phyloP scores from a whole-genome alignment of 1,140 invertebrate genomes.

The Dendroctonus ponderosae region DNA sequence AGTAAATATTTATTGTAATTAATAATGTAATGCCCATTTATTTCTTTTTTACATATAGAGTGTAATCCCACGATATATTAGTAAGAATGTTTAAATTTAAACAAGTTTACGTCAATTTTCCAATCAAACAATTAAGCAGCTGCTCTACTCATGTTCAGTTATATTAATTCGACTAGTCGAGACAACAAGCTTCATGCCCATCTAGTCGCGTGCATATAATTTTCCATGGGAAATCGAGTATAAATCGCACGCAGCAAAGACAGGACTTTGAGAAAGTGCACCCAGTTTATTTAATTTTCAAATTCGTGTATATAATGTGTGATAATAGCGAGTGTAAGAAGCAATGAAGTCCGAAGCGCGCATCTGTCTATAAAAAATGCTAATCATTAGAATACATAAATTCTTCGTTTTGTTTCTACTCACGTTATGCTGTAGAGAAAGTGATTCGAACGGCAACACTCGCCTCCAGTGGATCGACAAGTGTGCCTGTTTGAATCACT shows the following conservation, averaged over 20 bases:
- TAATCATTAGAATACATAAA: too few species aligned
- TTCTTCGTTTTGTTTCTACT: too few species aligned
- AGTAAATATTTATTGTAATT: conserved; percentile 39
- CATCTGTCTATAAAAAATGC: too few species aligned
- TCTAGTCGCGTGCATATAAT: conserved; percentile 37
- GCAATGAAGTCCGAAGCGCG: too few species aligned
- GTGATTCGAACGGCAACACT: neutral
- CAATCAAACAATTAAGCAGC: too few species aligned
- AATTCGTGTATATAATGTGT: conserved; percentile 44
- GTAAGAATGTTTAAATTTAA: too few species aligned
- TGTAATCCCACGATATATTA: conserved; percentile 21
- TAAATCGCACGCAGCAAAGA: conserved; percentile 35
- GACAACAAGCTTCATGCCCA: neutral
- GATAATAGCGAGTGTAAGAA: conserved; percentile 33
- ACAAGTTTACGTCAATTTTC: too few species aligned
- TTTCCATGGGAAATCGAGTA: conserved; percentile 38
- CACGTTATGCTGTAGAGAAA: too few species aligned
- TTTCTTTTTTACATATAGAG: conserved; percentile 15
- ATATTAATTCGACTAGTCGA: conserved; percentile 33
- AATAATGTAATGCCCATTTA: conserved; percentile 21
- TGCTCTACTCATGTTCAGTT: conserved; percentile 27
- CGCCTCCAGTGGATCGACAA: too few species aligned
- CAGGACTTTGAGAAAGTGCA: conserved; percentile 35
- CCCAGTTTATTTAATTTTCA: conserved; percentile 34
- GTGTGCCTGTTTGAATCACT: neutral